Evolutionary conservation across 2,888 invertebrate species (phyloP), one percentile per base, ranked within the genome.

Genomic region (Rapana venosa): DNA sequence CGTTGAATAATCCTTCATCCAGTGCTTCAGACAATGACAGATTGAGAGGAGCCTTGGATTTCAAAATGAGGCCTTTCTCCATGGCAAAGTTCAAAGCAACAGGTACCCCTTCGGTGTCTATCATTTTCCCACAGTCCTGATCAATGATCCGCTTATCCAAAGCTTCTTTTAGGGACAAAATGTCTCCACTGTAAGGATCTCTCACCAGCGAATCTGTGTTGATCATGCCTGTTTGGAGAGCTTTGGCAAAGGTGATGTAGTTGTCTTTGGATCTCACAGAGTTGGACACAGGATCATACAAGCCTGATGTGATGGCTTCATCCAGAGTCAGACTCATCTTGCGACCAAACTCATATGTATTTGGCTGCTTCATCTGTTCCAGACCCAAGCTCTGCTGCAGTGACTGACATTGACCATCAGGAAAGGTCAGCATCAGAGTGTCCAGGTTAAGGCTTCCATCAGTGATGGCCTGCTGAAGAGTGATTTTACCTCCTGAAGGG

Each of bases 81-180:
- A 94, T 91, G 83, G 95, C 95, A 92, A 95, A 95, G 88, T 94
- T 94, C 77, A 95, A 90, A 85, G 95, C 93, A 79, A 95, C 93
- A 47, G 94, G 93, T 70, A 94, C 92, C 22, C 94, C 94, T 90
- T 93, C 92, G 47, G 94, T 92, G 91, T 95, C 93, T 84, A 95
- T 93, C 94, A 95, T 95, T 92, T 94, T 94, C 0, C 95, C 95
- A 70, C 94, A 94, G 13, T 92, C 92, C 32, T 94, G 93, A 86
- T 95, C 94, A 87, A 95, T 93, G 32, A 95, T 92, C 70, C 94
- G 90, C 90, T 94, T 95, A 26, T 94, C 94, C 85, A 95, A 91
- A 11, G 95, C 95, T 91, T 95, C 95, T 74, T 92, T 93, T 22
- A 95, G 92, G 36, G 94, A 94, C 35, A 95, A 88, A 79, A 95